Evolutionary conservation across 2,888 invertebrate species (phyloP).

Genomic region (Leptarthrus brevirostris): DNA sequence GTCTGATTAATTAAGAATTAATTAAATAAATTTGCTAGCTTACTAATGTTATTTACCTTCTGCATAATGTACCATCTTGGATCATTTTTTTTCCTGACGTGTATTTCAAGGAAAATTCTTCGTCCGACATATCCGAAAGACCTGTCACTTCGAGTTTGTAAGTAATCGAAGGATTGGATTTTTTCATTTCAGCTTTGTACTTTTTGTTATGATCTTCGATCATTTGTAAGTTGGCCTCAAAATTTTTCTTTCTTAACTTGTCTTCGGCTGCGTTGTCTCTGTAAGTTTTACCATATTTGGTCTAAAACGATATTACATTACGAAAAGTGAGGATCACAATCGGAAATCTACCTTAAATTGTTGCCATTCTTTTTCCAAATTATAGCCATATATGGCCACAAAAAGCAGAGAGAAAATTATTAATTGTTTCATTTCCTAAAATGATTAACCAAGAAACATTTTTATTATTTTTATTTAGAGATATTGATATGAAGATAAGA

Average conservation of each 20-base stretch:
- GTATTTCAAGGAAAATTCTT: not conserved
- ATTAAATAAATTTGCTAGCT: not conserved
- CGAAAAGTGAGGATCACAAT: no score
- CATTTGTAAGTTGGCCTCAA: not conserved
- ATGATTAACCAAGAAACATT: not conserved
- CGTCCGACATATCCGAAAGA: conserved; percentile 5
- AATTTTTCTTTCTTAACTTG: not conserved
- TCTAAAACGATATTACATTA: not conserved
- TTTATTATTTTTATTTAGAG: no score
- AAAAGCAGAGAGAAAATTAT: not conserved
- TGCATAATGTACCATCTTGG: conserved; percentile 2
- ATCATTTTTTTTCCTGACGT: not conserved
- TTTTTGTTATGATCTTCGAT: conserved; percentile 7
- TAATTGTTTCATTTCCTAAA: conserved; percentile 4
- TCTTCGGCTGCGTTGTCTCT: not conserved
- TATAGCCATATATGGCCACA: conserved; percentile 38
- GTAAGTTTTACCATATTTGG: conserved; percentile 5
- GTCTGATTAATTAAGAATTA: not conserved
- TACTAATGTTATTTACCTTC: conserved; percentile 11
- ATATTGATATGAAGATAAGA: no score
- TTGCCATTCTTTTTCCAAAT: conserved; percentile 29
- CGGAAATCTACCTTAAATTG: conserved; percentile 1
- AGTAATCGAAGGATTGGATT: not conserved
- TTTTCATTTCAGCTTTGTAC: conserved; percentile 1
- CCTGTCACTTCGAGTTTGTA: not conserved